Percentiles rank a stretch among this genome's conserved stretches.
phyloP scores from a whole-genome alignment of 2,797 vertebrate species.

The Adelosebastes latens region DNA sequence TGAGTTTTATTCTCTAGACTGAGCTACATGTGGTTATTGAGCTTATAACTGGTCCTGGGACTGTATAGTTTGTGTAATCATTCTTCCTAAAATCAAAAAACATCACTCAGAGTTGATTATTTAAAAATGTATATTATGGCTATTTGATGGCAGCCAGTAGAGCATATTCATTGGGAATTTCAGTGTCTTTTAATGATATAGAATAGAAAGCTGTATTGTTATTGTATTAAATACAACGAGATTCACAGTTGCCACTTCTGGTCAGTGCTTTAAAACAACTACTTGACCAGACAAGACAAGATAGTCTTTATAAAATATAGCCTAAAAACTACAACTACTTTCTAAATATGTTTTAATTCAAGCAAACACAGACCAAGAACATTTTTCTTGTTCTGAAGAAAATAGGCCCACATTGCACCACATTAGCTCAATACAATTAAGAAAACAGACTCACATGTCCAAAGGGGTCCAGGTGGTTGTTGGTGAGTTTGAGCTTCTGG shows the following conservation, averaged over 20 bases:
- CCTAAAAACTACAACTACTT: no score
- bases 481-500: constrained; percentile 98
- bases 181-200: background rate
- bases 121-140: constrained; percentile 8
- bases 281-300: no score
- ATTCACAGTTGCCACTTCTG: no score
- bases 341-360: background rate
- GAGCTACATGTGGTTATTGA: background rate
- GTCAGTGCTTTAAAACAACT: no score
- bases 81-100: constrained; percentile 27
- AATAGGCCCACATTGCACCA: background rate
- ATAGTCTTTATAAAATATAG: background rate
- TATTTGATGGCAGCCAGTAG: background rate
- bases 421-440: no score
- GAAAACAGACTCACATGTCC: constrained; percentile 88
- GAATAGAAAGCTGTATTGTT: no score
- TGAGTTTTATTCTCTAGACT: constrained; percentile 21
- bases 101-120: constrained; percentile 29
- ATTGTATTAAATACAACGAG: no score
- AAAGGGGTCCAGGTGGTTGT: constrained; percentile 97
- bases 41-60: background rate
- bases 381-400: background rate
- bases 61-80: constrained; percentile 10
- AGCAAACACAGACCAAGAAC: background rate
- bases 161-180: background rate